Evolutionary conservation across 2,888 invertebrate genomes (phyloP), one percentile per base, ranked within the genome.

Genomic region (Phorcus lineatus): DNA sequence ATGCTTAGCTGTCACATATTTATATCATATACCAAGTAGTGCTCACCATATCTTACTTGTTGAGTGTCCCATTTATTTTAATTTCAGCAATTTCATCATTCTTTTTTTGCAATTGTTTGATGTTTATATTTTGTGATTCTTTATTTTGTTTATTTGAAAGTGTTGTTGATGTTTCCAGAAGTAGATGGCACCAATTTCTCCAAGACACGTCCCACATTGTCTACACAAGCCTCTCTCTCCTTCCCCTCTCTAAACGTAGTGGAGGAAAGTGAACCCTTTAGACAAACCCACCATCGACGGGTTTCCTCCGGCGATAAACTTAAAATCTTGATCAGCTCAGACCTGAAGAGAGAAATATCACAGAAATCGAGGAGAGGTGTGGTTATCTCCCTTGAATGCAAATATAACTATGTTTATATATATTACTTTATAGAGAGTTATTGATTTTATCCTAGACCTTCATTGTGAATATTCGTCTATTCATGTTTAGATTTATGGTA

Each of bases 281-380:
- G 16, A 3, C 83, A 77, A 66, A 86, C 84, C 70, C 91, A 91
- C 77, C 91, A 91, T 82, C 85, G 92, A n/a, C 81, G 91, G 7
- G 89, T 88, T 17, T 91, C 91, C 16, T 91, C 91, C 0, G 91
- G 90, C 28, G 91, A 92, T 86, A 91, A 91, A 84, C 82, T 88
- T 74, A 89, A 90, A 82, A 81, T 90, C 74, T 88, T 90, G 82
- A 86, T 91, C 74, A 91, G 90, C 80, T 85, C 87, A 11, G 91
- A 91, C 47, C 88, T 92, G 82, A 89, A 87, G 84, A 86, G 85
- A 67, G 91, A 91, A 81, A 87, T 91, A 19, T 87, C 87, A 28
- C 83, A 84, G 80, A 83, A 83, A 74, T 74, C 74, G 24, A 79
- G 75, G 52, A 79, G 83, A 84, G 84, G 84, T 84, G 82, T 81